Evolutionary conservation across 2,797 vertebrate genomes (phyloP), one percentile per base, ranked within the genome.

Genomic region (Catostomus latipinnis): DNA sequence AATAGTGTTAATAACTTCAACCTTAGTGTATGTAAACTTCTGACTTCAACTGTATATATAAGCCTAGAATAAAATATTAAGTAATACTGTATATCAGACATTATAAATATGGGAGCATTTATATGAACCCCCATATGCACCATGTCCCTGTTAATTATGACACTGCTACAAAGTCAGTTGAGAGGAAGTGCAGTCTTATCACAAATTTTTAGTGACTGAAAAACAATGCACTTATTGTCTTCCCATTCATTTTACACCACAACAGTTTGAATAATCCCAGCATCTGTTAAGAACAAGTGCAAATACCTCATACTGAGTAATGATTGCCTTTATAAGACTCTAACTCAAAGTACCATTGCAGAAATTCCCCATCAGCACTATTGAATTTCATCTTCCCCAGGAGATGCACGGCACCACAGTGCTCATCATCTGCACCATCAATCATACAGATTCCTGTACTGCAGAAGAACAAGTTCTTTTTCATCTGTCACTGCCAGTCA

Each of bases 361-460:
- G 58, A 78, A 78, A 78, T 71, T 67, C 50, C 76, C 74, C 67
- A 78, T 78, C 67, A 78, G 67, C 76, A 63, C 76, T 78, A 71
- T 71, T 78, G 76, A 78, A 61, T 63, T 78, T 78, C 66, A 78
- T 78, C 57, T 78, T 78, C 49, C 18, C 1, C 67, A 34, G n/a
- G 76, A 71, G 67, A 71, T 63, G n/a, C 45, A 43, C 63, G 34
- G 74, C 63, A 68, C 45, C 48, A 43, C 58, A 62, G n/a, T 34
- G 34, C 67, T 46, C 67, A 63, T 78, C 67, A 71, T 61, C 57
- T n/a, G 22, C 57, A n/a, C 67, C 74, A 76, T 76, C 74, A 58
- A 45, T 68, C 74, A 76, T 46, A 56, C 73, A 16, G 50, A 6
- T 60, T 54, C n/a, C 53, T 76, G 43, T 63, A 74, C 1, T 13